Evolutionary conservation across 2,888 invertebrate species (phyloP), one percentile per base, ranked within the genome.

Genomic region (Eurois occulta): DNA sequence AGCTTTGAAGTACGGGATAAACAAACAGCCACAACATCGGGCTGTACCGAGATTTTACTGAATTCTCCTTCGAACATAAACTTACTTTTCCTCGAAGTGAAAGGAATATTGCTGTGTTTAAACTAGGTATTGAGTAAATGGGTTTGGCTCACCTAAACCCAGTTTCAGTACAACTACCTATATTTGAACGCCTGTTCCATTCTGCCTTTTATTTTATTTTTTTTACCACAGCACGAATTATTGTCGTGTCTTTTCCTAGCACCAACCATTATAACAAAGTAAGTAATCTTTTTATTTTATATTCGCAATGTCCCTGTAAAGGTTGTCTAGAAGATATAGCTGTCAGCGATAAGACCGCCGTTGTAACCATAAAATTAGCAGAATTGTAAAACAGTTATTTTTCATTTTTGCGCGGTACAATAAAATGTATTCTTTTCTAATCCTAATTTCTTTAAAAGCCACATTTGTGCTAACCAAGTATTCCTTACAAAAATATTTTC

Each of bases 31-130:
- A 24, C 46, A 66, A 60, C 70, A 73, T 73, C 32, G 10, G 24
- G 38, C n/a, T 32, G 32, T 64, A 7, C 41, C 52, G 16, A 79
- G 35, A 60, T 71, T 72, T 72, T 8, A 52, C 69, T 52, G 16
- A 58, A 68, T 35, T 69, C n/a, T 48, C 21, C 46, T 55, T 28
- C n/a, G n/a, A 52, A 74, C 0, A 55, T 81, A 65, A 81, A 65
- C 38, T 65, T 41, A 43, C 8, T 52, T 46, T 38, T 18, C n/a
- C 21, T 32, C 8, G n/a, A 32, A 55, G 5, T 21, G 38, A 64
- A 73, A 8, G 28, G n/a, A 65, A 73, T 81, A 81, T 55, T 38
- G 21, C n/a, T 79, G 38, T 13, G 28, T 43, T 62, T 64, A 18
- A 32, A 38, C 4, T 52, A 62, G 41, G 28, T 58, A 28, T 60